Evolutionary conservation across 2,888 invertebrate genomes (phyloP), one percentile per base, ranked within the genome.

Genomic region (Drosophila anomalipes): DNA sequence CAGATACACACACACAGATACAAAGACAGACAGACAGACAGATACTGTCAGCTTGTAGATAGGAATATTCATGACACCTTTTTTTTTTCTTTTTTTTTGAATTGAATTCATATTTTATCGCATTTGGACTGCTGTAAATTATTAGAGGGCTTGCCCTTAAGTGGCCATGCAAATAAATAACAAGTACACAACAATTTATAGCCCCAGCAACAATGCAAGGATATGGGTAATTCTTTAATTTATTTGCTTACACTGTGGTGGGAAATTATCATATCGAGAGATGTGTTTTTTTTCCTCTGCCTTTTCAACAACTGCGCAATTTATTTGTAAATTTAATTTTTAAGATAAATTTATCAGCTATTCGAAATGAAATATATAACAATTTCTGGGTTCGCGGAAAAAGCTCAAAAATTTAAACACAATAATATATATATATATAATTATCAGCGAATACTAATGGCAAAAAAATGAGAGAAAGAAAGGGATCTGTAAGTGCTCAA

Each of bases 91-190:
- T 14, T 22, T 9, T 16, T 47, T 26, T 47, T 28, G 26, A 26
- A 68, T 82, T 51, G 72, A 32, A 71, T 75, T 79, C 77, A 84
- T 86, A 81, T 63, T 86, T 86, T 76, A 80, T 72, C 58, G 49
- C 54, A 49, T 71, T 67, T 35, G 26, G 22, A 67, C 62, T 59
- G 52, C 37, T 57, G 52, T 72, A 67, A 73, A 69, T 82, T 74
- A 82, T 77, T 68, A 72, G 54, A 58, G 63, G 79, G 58, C 37
- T 62, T 59, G 62, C 56, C 70, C 66, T 80, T 74, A 71, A 85
- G 83, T 82, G 74, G 73, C 61, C 65, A 86, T 90, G 90, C 90
- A 90, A 86, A 90, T 86, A 86, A 83, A 83, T 81, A 83, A 81
- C 86, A 79, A 81, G 88, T 85, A 73, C 74, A 83, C 67, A 6